A percentile compares a stretch with the other conserved stretches of the same genome.
phyloP scores from a whole-genome alignment of 2,797 vertebrate genomes.

The Epinephelus awoara region DNA sequence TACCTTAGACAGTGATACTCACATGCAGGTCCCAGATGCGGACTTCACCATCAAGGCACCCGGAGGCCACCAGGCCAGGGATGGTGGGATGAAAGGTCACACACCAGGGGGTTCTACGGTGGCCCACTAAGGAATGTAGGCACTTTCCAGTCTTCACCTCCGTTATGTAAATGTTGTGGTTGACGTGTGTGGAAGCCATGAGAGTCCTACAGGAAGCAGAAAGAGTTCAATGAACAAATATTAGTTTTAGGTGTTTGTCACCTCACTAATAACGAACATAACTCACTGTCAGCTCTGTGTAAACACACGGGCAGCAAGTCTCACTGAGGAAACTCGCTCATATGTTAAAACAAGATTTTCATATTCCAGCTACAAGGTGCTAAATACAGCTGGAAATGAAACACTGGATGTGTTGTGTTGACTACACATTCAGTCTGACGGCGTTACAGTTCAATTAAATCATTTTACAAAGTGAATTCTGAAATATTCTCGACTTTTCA shows the following conservation, averaged over 20 bases:
- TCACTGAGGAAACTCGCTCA: background rate
- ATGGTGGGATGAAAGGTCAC: conserved; percentile 99
- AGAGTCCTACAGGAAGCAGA: conserved; percentile 87
- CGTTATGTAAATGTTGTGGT: conserved; percentile 99
- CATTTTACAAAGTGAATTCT: background rate
- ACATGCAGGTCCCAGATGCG: conserved; percentile 99
- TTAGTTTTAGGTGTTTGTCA: no score
- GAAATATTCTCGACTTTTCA: background rate
- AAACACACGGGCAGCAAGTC: no score
- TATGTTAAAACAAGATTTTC: background rate
- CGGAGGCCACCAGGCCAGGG: conserved; percentile 97
- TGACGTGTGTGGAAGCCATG: conserved; percentile 98
- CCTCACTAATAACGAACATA: no score
- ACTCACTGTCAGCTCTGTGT: no score
- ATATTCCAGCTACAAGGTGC: background rate
- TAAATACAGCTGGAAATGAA: background rate
- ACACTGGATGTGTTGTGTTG: background rate
- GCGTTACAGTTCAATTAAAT: no score
- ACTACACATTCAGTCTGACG: background rate
- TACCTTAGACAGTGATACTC: conserved; percentile 75
- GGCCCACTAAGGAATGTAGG: conserved; percentile 97
- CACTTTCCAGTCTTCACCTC: conserved; percentile 99
- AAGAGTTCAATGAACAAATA: background rate
- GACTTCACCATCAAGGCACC: conserved; percentile 98
- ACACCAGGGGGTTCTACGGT: conserved; percentile 98